phyloP scores from a whole-genome alignment of 1,140 invertebrate species.

The Aphis gossypii region DNA sequence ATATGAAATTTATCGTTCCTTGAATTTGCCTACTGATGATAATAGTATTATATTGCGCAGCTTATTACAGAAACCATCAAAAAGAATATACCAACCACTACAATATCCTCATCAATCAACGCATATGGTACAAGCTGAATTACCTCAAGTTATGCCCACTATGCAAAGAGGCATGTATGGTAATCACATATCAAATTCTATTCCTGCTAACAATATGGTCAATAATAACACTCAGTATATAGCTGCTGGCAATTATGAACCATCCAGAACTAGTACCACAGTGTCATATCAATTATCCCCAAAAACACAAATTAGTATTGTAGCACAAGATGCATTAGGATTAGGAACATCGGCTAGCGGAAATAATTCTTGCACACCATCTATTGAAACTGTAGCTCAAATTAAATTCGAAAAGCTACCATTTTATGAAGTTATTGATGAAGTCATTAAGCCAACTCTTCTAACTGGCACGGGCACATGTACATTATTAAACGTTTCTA shows the following conservation, averaged over 20 bases:
- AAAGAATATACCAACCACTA: not conserved
- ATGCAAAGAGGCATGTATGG: constrained; percentile 30
- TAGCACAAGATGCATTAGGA: not conserved
- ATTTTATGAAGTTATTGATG: constrained; percentile 89
- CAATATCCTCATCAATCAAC: constrained; percentile 25
- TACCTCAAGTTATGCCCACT: constrained; percentile 24
- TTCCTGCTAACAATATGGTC: not conserved
- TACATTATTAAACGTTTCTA: constrained; percentile 5
- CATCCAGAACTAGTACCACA: not conserved
- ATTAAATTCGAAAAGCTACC: constrained; percentile 89
- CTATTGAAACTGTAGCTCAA: constrained; percentile 72
- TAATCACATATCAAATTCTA: not conserved
- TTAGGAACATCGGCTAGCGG: not conserved
- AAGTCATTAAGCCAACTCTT: constrained; percentile 88
- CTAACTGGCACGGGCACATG: constrained; percentile 64
- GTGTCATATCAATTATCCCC: constrained; percentile 66
- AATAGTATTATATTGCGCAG: not conserved
- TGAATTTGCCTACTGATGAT: not conserved
- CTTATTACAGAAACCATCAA: not conserved
- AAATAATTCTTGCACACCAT: not conserved
- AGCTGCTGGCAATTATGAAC: not conserved
- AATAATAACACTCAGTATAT: constrained; percentile 14
- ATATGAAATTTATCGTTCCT: constrained; percentile 20
- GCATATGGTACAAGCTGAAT: not conserved
- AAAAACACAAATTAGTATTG: not conserved